A percentile compares a stretch with the other conserved stretches of the same genome.
Conservation (phyloP, 2,797 vertebrate genomes). For the Acipenser oxyrinchus region DNA sequence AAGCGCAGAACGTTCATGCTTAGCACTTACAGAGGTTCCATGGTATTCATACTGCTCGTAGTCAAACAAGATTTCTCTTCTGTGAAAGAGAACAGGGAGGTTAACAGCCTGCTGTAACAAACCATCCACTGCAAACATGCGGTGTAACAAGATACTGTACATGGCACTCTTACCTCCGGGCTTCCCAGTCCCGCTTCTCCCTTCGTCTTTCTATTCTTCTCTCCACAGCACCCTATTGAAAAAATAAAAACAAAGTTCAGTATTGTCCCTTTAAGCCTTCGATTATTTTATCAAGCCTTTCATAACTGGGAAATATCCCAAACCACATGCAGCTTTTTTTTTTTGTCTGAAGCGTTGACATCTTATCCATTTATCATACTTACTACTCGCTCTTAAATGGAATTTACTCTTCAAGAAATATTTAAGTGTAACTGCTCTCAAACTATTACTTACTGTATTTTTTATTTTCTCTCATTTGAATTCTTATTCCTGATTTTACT, state of each 20-base stretch:
- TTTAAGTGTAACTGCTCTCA: too few relatives aligned
- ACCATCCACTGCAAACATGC: background rate
- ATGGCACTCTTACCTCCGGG: slow-evolving; percentile 61
- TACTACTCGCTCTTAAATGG: too few relatives aligned
- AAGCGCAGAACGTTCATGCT: too few relatives aligned
- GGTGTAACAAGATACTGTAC: background rate
- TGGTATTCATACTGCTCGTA: slow-evolving; percentile 97
- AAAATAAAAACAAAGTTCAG: background rate
- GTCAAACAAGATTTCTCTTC: slow-evolving; percentile 91
- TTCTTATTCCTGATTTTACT: too few relatives aligned
- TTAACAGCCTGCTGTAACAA: background rate
- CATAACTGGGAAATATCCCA: too few relatives aligned
- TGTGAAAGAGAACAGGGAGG: slow-evolving; percentile 29
- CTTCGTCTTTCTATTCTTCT: slow-evolving; percentile 74
- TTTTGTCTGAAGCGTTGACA: background rate
- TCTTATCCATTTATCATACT: too few relatives aligned
- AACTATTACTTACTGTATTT: too few relatives aligned
- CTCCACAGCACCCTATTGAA: slow-evolving; percentile 69
- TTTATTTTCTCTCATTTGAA: too few relatives aligned
- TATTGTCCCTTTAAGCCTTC: too few relatives aligned
- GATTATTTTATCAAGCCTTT: too few relatives aligned
- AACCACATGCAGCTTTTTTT: background rate
- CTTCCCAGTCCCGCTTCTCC: slow-evolving; percentile 81
- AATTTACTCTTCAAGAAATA: too few relatives aligned
- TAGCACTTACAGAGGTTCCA: slow-evolving; percentile 84